phyloP scores from a whole-genome alignment of 2,888 invertebrate genomes.

The Hofmannophila pseudospretella region DNA sequence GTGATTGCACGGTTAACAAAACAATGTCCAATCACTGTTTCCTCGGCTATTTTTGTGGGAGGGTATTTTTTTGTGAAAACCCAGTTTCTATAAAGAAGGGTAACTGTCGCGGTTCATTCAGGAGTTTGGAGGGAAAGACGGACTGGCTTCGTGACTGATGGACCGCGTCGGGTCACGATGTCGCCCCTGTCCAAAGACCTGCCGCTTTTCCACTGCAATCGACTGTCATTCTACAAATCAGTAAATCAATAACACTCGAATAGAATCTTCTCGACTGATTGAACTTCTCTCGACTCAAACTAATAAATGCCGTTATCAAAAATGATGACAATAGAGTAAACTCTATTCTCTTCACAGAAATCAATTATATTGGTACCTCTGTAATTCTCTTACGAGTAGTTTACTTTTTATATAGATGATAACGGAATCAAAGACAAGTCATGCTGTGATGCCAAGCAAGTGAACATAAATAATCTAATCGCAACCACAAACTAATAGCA shows the following conservation, averaged over 20 bases:
- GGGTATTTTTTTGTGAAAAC: conserved; percentile 17
- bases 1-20: conserved; percentile 60
- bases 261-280: neutral
- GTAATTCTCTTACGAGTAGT: no score
- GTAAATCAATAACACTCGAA: no score
- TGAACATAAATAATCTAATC: no score
- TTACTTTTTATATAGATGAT: no score
- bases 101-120: conserved; percentile 49
- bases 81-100: conserved; percentile 24
- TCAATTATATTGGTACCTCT: no score
- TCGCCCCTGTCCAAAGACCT: conserved; percentile 34
- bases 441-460: no score
- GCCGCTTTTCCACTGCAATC: conserved; percentile 30
- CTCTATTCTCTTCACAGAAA: no score
- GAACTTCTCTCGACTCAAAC: no score
- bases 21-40: conserved; percentile 27
- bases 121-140: conserved; percentile 29
- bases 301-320: no score
- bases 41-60: conserved; percentile 30
- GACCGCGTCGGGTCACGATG: conserved; percentile 59
- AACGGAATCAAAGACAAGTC: no score
- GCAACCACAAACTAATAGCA: no score
- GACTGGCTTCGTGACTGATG: conserved; percentile 44
- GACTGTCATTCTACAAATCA: neutral
- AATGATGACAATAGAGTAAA: no score